These are phyloP conservation scores for Plutomurus gul DNA, from an alignment of 1,140 invertebrate species.

Conservation along the genomic window DNA sequence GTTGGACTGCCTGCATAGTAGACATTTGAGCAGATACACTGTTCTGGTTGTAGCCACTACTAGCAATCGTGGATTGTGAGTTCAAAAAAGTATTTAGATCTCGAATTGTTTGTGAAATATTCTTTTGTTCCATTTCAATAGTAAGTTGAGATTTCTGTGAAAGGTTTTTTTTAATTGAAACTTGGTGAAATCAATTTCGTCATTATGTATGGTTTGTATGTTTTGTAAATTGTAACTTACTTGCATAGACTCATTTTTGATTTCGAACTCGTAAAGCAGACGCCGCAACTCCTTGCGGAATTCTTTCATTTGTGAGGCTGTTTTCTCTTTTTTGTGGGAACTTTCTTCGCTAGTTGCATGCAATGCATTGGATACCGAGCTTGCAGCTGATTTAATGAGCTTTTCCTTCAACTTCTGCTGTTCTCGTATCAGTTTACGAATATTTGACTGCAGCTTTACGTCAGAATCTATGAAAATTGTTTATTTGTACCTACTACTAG, in stretches of 20 bases:
- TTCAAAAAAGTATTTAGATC: conserved; percentile 37
- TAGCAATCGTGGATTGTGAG: neutral
- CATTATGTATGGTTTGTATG: neutral
- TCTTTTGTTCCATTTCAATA: conserved; percentile 43
- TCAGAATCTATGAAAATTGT: conserved; percentile 22
- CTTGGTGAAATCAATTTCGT: neutral
- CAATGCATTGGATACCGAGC: conserved; percentile 31
- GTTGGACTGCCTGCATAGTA: neutral
- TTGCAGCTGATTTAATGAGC: conserved; percentile 30
- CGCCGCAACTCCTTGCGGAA: conserved; percentile 46
- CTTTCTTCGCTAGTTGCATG: conserved; percentile 29
- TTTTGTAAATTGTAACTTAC: neutral
- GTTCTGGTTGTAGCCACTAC: neutral
- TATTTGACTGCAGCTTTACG: neutral
- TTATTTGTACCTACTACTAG: no score
- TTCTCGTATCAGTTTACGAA: conserved; percentile 17
- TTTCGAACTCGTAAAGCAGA: conserved; percentile 32
- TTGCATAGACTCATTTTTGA: conserved; percentile 35
- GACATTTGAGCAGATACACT: neutral
- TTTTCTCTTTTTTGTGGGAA: conserved; percentile 38
- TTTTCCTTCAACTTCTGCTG: conserved; percentile 43
- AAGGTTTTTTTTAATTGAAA: no score
- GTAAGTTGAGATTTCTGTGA: conserved; percentile 46
- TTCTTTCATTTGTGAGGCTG: conserved; percentile 37
- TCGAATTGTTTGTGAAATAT: conserved; percentile 35